These are phyloP conservation scores for Corydoras sp. DNA, from an alignment of 2,113 vertebrate species.

Conservation along the genomic window DNA sequence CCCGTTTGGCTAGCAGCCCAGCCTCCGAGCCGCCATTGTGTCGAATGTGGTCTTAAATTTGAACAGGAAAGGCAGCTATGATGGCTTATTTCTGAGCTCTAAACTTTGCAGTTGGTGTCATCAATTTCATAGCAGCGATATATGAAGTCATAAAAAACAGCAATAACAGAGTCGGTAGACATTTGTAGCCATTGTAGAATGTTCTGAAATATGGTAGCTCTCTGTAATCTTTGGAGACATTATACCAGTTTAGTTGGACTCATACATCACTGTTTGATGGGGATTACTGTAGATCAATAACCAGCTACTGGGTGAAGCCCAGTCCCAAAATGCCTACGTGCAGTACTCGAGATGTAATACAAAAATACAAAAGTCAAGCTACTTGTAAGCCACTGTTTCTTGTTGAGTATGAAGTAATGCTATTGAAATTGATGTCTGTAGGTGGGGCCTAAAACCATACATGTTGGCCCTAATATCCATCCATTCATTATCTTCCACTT, in stretches of 20 bases:
- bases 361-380: too few relatives aligned
- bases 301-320: background rate
- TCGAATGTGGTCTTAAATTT: conserved; percentile 1
- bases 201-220: conserved; percentile 13
- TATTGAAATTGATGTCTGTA: too few relatives aligned
- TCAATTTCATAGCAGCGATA: conserved; percentile 18
- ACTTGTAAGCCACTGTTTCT: background rate
- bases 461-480: too few relatives aligned
- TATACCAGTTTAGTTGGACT: background rate
- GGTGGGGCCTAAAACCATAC: too few relatives aligned
- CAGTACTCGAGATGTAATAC: background rate
- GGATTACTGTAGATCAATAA: conserved; percentile 25
- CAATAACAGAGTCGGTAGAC: background rate
- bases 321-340: background rate
- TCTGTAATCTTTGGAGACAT: conserved; percentile 26
- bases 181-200: conserved; percentile 16
- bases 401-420: too few relatives aligned
- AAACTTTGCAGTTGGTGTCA: conserved; percentile 16
- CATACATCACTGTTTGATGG: conserved; percentile 24
- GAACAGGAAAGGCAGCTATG: background rate
- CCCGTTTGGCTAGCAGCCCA: background rate
- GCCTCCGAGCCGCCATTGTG: background rate
- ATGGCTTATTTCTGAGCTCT: conserved; percentile 26
- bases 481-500: too few relatives aligned
- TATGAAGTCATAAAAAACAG: conserved; percentile 30